Conservation (phyloP, 2,888 invertebrate species). For the Limenitis arthemis region DNA sequence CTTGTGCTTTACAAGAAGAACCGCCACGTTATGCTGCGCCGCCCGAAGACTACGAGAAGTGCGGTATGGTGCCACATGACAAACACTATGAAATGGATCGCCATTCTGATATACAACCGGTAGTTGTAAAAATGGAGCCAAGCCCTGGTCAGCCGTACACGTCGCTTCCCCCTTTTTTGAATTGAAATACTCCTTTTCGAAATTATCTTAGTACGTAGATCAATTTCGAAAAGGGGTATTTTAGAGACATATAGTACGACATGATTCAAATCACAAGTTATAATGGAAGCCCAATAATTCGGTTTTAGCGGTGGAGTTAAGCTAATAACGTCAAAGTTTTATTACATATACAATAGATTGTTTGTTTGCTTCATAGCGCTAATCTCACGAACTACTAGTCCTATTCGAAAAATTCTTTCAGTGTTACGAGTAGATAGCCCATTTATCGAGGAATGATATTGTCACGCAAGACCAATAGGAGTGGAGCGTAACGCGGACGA, state of each 20-base stretch:
- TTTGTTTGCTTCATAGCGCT: too few species aligned
- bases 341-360: too few species aligned
- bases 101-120: constrained; percentile 58
- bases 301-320: too few species aligned
- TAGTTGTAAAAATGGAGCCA: constrained; percentile 73
- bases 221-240: constrained; percentile 72
- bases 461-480: too few species aligned
- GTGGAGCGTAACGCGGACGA: too few species aligned
- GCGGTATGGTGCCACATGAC: constrained; percentile 62
- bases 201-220: constrained; percentile 54
- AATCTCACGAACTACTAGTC: too few species aligned
- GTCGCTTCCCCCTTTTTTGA: constrained; percentile 84
- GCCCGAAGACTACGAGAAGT: constrained; percentile 74
- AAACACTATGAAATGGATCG: constrained; percentile 64
- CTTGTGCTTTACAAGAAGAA: constrained; percentile 64
- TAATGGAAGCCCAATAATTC: too few species aligned
- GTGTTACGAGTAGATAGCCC: too few species aligned
- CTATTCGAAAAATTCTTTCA: too few species aligned
- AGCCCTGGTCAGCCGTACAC: constrained; percentile 75
- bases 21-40: constrained; percentile 70
- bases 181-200: constrained; percentile 76
- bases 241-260: constrained; percentile 1
- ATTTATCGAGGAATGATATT: too few species aligned
- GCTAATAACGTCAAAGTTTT: too few species aligned
- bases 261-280: not conserved